A percentile compares a stretch with the other conserved stretches of the same genome.
phyloP scores from a whole-genome alignment of 1,140 invertebrate genomes.

The Choristoneura fumiferana region DNA sequence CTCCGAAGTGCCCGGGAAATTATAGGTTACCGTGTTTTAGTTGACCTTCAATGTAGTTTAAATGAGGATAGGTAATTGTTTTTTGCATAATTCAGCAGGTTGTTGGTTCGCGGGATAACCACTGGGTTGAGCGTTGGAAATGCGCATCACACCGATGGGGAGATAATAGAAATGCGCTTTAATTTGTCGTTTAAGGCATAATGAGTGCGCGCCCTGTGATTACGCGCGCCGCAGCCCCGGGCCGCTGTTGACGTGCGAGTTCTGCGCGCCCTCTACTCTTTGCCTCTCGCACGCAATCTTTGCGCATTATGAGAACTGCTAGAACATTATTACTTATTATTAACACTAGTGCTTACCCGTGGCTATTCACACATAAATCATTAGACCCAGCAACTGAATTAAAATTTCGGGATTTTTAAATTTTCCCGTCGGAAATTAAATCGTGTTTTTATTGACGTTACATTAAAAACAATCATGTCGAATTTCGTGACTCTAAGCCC shows the following conservation, averaged over 20 bases:
- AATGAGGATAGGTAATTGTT: constrained; percentile 17
- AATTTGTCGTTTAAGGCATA: constrained; percentile 78
- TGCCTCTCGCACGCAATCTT: constrained; percentile 35
- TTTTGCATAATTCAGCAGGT: constrained; percentile 35
- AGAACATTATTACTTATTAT: constrained; percentile 26
- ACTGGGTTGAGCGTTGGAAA: not conserved
- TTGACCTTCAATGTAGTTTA: constrained; percentile 16
- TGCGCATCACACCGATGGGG: constrained; percentile 55
- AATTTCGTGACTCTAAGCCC: too few relatives aligned
- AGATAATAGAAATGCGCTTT: constrained; percentile 77
- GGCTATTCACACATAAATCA: too few relatives aligned
- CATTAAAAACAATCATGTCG: too few relatives aligned
- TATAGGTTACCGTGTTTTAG: constrained; percentile 7
- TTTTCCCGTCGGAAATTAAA: too few relatives aligned
- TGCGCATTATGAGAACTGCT: constrained; percentile 23
- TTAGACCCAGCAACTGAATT: too few relatives aligned
- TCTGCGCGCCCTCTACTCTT: constrained; percentile 42
- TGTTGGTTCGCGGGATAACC: constrained; percentile 24
- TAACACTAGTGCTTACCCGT: too few relatives aligned
- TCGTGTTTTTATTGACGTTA: too few relatives aligned
- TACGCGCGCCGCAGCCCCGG: constrained; percentile 59
- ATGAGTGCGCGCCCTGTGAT: constrained; percentile 72
- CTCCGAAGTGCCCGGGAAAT: not conserved
- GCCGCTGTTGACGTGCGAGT: constrained; percentile 54
- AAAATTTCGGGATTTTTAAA: too few relatives aligned